These are phyloP conservation scores for Anoplius nigerrimus DNA, from an alignment of 2,888 invertebrate genomes.

Conservation along the genomic window DNA sequence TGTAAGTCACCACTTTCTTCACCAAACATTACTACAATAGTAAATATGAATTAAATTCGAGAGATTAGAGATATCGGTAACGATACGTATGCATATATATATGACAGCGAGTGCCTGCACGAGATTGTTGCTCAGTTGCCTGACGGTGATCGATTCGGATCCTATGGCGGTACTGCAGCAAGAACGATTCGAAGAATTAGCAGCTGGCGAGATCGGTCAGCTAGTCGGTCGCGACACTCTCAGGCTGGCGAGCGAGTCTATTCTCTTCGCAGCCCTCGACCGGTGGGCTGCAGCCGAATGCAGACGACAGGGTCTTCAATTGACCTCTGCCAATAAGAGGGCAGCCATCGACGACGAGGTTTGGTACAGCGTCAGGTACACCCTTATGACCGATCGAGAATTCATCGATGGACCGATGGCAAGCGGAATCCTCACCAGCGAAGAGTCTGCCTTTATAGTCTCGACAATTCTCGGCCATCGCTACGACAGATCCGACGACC, in stretches of 20 bases:
- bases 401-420: conserved; percentile 79
- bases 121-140: conserved; percentile 82
- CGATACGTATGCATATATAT: too few relatives aligned
- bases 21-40: neutral
- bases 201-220: conserved; percentile 80
- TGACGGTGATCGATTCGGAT: conserved; percentile 79
- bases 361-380: conserved; percentile 81
- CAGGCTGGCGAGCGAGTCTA: conserved; percentile 79
- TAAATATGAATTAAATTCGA: neutral
- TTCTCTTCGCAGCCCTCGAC: conserved; percentile 80
- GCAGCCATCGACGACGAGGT: conserved; percentile 74
- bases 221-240: conserved; percentile 83
- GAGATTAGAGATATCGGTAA: too few relatives aligned
- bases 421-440: conserved; percentile 77
- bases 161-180: conserved; percentile 78
- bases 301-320: conserved; percentile 76
- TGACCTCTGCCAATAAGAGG: conserved; percentile 77
- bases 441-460: conserved; percentile 74
- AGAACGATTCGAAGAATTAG: conserved; percentile 80
- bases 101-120: too few relatives aligned
- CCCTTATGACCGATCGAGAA: conserved; percentile 81
- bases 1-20: conserved; percentile 44
- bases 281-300: conserved; percentile 80
- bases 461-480: conserved; percentile 62
- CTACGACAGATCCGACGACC: neutral